These are phyloP conservation scores for Penaeus indicus DNA, from an alignment of 1,140 invertebrate species.

Conservation along the genomic window DNA sequence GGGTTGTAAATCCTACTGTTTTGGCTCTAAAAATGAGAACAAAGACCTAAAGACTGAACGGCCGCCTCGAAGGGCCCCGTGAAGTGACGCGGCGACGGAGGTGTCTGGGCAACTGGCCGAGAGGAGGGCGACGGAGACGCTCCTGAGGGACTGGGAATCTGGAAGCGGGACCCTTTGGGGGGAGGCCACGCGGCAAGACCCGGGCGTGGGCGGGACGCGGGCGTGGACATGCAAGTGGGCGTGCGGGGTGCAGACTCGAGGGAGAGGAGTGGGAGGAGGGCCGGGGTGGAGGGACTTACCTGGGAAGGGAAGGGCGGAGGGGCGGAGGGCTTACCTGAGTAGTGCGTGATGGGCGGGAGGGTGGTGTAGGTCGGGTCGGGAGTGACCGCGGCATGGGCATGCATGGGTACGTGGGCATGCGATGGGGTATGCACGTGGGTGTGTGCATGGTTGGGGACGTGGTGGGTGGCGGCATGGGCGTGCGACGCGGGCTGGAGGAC, in stretches of 20 bases:
- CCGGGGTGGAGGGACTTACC: neutral
- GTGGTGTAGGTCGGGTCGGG: slow-evolving; percentile 75
- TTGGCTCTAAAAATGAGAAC: no score
- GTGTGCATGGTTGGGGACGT: slow-evolving; percentile 55
- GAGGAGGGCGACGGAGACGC: no score
- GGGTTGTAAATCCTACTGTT: no score
- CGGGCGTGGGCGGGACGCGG: neutral
- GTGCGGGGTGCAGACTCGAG: slow-evolving; percentile 11
- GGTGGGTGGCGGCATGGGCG: slow-evolving; percentile 63
- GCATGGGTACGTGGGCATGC: slow-evolving; percentile 65
- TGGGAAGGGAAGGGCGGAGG: neutral
- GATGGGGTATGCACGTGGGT: slow-evolving; percentile 66
- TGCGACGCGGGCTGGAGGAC: slow-evolving; percentile 74
- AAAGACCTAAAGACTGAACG: no score
- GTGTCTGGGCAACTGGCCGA: no score
- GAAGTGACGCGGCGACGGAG: no score
- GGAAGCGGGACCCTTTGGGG: neutral
- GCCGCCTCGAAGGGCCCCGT: no score
- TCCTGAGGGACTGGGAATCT: no score
- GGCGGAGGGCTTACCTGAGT: slow-evolving; percentile 75
- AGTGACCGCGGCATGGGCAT: slow-evolving; percentile 57
- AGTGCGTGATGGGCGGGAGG: slow-evolving; percentile 81
- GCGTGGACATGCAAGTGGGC: slow-evolving; percentile 16
- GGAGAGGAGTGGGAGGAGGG: neutral
- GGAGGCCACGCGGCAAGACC: neutral